Evolutionary conservation across 2,888 invertebrate genomes (phyloP), one percentile per base, ranked within the genome.

Genomic region (Zhuqinia jingwanae): DNA sequence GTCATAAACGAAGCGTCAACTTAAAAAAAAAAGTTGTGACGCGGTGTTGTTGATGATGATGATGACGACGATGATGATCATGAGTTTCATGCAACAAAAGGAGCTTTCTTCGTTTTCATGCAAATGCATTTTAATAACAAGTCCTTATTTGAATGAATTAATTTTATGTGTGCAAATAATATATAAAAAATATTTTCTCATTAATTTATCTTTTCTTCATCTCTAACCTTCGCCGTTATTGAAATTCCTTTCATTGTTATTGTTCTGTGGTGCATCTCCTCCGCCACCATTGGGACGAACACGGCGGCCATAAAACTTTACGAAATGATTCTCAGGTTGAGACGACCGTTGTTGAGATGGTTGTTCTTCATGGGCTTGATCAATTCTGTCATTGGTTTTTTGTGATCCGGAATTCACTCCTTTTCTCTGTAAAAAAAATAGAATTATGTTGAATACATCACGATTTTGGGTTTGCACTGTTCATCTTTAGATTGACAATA

Each of bases 261-360:
- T 30, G 20, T 56, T 36, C 15, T 78, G 78, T 15, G 70, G 79
- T 56, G 27, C 78, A 22, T 88, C 86, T 2, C 81, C 87, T 50
- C 89, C 77, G 58, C 87, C 77, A 68, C 87, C 78, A 56, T 84
- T 79, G 10, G 85, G 87, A 45, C 88, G 80, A 36, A 89, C 80
- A 20, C 88, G 80, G n/a, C 89, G 83, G 73, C 89, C 89, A 76
- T 77, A 89, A 13, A 68, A 70, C 27, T 85, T 76, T 42, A 77
- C 87, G 36, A 30, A 75, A 15, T 85, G n/a, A 27, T 79, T 86
- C 60, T 45, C 56, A 27, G 76, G 70, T 53, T 86, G 56, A 45
- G 65, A 63, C 13, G 50, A 13, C 13, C 13, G 5, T 50, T 36
- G 36, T 17, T 65, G n/a, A n/a, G 27, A 15, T 42, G n/a, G 36